A percentile compares a stretch with the other conserved stretches of the same genome.
Conservation (phyloP, 2,888 invertebrate species). For the Lypha dubia region DNA sequence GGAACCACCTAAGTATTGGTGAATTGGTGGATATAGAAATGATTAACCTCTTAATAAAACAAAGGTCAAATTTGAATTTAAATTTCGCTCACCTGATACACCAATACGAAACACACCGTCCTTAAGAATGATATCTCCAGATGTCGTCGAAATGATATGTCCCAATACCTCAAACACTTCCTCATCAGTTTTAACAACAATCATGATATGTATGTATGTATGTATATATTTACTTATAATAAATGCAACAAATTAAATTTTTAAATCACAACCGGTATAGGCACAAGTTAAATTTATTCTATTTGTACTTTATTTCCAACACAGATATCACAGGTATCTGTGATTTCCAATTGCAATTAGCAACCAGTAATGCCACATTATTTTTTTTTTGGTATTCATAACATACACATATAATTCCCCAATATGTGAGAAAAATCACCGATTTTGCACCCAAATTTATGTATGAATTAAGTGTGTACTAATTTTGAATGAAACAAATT, state of each 20-base stretch:
- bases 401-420: too few relatives aligned
- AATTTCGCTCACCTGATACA: constrained; percentile 87
- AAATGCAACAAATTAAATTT: neutral
- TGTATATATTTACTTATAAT: constrained; percentile 10
- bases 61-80: constrained; percentile 25
- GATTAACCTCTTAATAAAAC: constrained; percentile 14
- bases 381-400: too few relatives aligned
- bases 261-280: neutral
- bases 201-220: too few relatives aligned
- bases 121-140: constrained; percentile 84
- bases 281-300: too few relatives aligned
- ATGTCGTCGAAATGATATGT: neutral
- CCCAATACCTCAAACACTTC: constrained; percentile 86
- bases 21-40: neutral
- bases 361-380: too few relatives aligned
- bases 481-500: too few relatives aligned
- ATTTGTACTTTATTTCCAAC: too few relatives aligned
- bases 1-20: constrained; percentile 90
- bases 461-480: too few relatives aligned
- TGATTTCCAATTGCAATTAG: too few relatives aligned
- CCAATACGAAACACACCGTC: constrained; percentile 89
- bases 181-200: constrained; percentile 84
- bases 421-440: too few relatives aligned
- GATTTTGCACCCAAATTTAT: too few relatives aligned
- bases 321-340: too few relatives aligned